Base-by-base conservation (phyloP, 1,140 invertebrate genomes). In the Drosophila navojoa region DNA sequence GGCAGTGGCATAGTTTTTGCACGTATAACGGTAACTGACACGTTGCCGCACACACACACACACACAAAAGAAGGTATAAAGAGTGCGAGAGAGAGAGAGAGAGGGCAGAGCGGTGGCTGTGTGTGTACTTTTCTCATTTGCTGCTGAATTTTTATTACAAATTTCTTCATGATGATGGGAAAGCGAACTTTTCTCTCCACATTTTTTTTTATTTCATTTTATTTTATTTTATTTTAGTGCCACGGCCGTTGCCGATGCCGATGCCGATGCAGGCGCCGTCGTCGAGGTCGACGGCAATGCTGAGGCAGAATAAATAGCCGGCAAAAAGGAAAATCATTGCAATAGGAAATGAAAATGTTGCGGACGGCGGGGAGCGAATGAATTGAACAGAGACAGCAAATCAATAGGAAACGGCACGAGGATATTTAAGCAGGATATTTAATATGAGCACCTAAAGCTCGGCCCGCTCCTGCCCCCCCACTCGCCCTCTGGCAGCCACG, bases 391-490 rank as follows among this genome's bases (percentile, higher is more conserved):
- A 50, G 47, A 61, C 60, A 71, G 66, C 45, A 77, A 81, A 86
- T 86, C 81, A 86, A 86, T 86, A 81, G 76, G 73, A 84, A 84
- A 69, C 79, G 55, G 63, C 52, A 54, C 35, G 25, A 75, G 79
- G 84, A 84, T 87, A 87, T 87, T 87, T 89, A 87, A 84, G 84
- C 84, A 87, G 84, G 84, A 89, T 84, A 87, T 89, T 87, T 89
- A 87, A 87, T 84, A 84, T 89, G 79, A 76, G 66, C 69, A 70
- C 59, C 69, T 57, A 3, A 45, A 64, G 50, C 60, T 29, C 11
- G 13, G 42, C 35, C 13, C 9, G 22, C 19, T n/a, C 55, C 22
- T 9, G 35, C 1, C 35, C 35, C 44, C 2, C 25, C 38, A 9
- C 15, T 2, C 42, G 0, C 42, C 40, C 42, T 0, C 42, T 6